Percentiles rank a stretch among this genome's conserved stretches.
Conservation (phyloP, 2,888 invertebrate genomes). For the Macroteleia sp. region DNA sequence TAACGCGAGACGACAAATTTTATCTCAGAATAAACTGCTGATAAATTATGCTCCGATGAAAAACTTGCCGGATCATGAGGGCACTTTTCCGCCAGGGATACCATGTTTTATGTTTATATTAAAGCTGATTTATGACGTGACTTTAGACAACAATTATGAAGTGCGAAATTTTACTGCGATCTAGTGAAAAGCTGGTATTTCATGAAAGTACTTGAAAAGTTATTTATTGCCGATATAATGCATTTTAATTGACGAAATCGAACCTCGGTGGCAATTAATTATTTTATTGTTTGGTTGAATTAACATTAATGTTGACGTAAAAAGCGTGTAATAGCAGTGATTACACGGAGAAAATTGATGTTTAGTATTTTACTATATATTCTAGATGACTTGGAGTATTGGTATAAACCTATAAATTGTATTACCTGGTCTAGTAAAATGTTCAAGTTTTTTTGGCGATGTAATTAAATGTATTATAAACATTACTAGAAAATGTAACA, state of each 20-base stretch:
- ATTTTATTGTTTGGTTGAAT: too few species aligned
- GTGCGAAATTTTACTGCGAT: conserved; percentile 35
- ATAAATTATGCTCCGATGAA: conserved; percentile 33
- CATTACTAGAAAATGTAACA: too few species aligned
- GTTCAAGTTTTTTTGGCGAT: too few species aligned
- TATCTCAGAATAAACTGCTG: conserved; percentile 28
- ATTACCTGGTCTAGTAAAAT: too few species aligned
- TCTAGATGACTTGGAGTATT: too few species aligned
- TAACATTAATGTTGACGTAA: too few species aligned
- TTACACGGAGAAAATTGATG: too few species aligned
- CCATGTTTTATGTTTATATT: conserved; percentile 46
- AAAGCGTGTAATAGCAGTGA: too few species aligned
- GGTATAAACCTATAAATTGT: too few species aligned
- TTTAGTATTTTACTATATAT: too few species aligned
- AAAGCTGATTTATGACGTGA: conserved; percentile 29
- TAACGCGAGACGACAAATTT: conserved; percentile 37
- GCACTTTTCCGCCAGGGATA: conserved; percentile 23
- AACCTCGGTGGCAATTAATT: too few species aligned
- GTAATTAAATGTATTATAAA: too few species aligned
- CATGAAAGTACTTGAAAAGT: conserved; percentile 6
- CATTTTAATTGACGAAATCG: conserved; percentile 3
- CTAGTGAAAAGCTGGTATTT: conserved; percentile 29
- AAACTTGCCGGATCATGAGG: conserved; percentile 21
- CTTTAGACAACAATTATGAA: conserved; percentile 22
- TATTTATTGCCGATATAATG: conserved; percentile 14